Evolutionary conservation across 2,888 invertebrate genomes (phyloP).

Genomic region (Clunio marinus): DNA sequence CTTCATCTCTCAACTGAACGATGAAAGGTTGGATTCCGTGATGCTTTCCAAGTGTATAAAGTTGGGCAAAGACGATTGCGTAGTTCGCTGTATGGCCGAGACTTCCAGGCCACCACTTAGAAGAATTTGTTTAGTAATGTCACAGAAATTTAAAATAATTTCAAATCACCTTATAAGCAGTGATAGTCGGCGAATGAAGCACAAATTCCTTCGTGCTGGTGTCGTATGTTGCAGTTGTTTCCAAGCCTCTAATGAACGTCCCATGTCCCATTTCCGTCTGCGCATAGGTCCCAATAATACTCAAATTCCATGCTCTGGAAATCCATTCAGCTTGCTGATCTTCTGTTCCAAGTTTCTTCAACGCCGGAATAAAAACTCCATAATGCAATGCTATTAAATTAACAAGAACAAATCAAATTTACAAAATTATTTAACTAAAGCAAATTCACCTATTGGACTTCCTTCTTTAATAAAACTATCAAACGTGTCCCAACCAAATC

Average conservation of each 20-base stretch:
- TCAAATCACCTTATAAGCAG: slow-evolving; percentile 51
- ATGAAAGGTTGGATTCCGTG: slow-evolving; percentile 91
- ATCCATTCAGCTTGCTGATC: slow-evolving; percentile 90
- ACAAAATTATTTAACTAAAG: no score
- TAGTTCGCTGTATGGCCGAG: slow-evolving; percentile 92
- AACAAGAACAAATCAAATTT: no score
- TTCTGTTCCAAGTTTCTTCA: slow-evolving; percentile 82
- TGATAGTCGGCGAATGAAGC: slow-evolving; percentile 73
- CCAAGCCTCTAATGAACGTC: slow-evolving; percentile 79
- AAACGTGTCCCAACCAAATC: no score
- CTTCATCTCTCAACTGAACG: slow-evolving; percentile 83
- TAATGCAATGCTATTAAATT: no score
- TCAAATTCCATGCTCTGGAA: slow-evolving; percentile 72
- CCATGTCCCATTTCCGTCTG: slow-evolving; percentile 80
- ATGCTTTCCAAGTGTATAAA: slow-evolving; percentile 76
- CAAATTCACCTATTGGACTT: no score
- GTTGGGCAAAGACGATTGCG: slow-evolving; percentile 87
- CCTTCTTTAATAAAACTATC: no score
- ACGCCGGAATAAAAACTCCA: slow-evolving; percentile 88
- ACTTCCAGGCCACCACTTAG: slow-evolving; percentile 44
- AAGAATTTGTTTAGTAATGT: slow-evolving; percentile 43
- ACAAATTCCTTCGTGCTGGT: slow-evolving; percentile 70
- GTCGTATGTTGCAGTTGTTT: slow-evolving; percentile 85
- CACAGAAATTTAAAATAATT: slow-evolving; percentile 13
- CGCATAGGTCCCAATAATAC: slow-evolving; percentile 90